Evolutionary conservation across 2,113 vertebrate genomes (phyloP).

Genomic region (Tamias sibiricus): DNA sequence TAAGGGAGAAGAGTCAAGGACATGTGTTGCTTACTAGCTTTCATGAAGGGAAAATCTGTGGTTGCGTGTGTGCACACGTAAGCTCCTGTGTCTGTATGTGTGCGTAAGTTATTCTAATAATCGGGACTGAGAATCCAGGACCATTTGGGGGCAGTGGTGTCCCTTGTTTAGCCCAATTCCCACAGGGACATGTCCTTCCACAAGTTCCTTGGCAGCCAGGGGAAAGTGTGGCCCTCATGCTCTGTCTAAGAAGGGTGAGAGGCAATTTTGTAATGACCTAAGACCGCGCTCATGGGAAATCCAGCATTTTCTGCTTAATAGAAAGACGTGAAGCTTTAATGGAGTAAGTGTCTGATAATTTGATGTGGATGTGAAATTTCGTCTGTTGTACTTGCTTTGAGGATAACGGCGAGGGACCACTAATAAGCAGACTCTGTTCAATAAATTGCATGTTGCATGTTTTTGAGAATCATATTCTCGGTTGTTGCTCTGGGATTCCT

Average conservation of each 20-base stretch:
- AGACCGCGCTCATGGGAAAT: background rate
- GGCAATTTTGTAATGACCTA: background rate
- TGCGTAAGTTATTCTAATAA: background rate
- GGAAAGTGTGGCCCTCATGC: fast-evolving
- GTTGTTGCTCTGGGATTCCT: background rate
- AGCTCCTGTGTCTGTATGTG: background rate
- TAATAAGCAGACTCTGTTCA: background rate
- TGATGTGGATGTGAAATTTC: background rate
- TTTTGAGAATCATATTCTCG: background rate
- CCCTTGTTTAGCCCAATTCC: fast-evolving
- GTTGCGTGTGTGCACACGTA: fast-evolving
- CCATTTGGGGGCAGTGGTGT: background rate
- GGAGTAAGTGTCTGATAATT: fast-evolving
- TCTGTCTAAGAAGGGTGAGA: background rate
- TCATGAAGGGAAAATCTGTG: background rate
- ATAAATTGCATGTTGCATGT: background rate
- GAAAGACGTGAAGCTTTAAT: fast-evolving
- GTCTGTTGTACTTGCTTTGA: too few species aligned
- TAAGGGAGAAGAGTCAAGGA: background rate
- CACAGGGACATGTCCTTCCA: fast-evolving
- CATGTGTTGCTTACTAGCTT: fast-evolving
- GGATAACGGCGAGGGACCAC: background rate
- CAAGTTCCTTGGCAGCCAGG: fast-evolving
- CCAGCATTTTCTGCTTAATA: too few species aligned
- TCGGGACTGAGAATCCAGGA: background rate